Conservation (phyloP, 2,888 invertebrate genomes). For the Thelaira solivaga region DNA sequence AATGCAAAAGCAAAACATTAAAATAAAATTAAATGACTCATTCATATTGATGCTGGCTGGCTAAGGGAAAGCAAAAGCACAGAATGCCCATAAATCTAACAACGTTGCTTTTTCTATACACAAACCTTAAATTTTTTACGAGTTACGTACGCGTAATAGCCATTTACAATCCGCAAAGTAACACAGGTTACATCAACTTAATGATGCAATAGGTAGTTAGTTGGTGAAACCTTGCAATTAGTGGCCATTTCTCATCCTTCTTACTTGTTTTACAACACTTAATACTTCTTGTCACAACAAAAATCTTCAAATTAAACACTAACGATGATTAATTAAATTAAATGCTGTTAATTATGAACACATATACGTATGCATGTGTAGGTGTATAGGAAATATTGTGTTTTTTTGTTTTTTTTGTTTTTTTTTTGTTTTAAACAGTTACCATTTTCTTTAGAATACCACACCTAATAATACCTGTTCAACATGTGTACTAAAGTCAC, state of each 20-base stretch:
- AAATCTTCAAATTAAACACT: constrained; percentile 39
- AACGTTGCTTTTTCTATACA: not conserved
- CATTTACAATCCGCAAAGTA: constrained; percentile 13
- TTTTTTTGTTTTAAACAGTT: not conserved
- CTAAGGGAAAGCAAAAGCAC: not conserved
- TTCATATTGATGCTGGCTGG: constrained; percentile 29
- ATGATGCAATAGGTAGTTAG: constrained; percentile 36
- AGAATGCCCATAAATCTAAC: constrained; percentile 15
- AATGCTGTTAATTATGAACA: constrained; percentile 36
- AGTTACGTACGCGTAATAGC: too few relatives aligned
- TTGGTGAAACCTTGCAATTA: constrained; percentile 31
- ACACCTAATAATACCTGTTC: constrained; percentile 36
- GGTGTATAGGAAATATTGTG: too few relatives aligned
- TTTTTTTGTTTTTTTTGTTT: not conserved
- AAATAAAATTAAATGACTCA: constrained; percentile 37
- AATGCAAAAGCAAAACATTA: constrained; percentile 1
- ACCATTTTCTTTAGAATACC: constrained; percentile 14
- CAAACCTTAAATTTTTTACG: too few relatives aligned
- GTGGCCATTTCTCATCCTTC: constrained; percentile 12
- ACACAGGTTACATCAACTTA: not conserved
- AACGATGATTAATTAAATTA: constrained; percentile 57
- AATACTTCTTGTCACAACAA: not conserved
- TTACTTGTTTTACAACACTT: constrained; percentile 13
- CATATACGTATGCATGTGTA: not conserved
- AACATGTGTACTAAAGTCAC: constrained; percentile 26